A percentile compares a stretch with the other conserved stretches of the same genome.
Evolutionary conservation across 2,113 vertebrate species (phyloP).

Genomic region (Agapornis roseicollis): DNA sequence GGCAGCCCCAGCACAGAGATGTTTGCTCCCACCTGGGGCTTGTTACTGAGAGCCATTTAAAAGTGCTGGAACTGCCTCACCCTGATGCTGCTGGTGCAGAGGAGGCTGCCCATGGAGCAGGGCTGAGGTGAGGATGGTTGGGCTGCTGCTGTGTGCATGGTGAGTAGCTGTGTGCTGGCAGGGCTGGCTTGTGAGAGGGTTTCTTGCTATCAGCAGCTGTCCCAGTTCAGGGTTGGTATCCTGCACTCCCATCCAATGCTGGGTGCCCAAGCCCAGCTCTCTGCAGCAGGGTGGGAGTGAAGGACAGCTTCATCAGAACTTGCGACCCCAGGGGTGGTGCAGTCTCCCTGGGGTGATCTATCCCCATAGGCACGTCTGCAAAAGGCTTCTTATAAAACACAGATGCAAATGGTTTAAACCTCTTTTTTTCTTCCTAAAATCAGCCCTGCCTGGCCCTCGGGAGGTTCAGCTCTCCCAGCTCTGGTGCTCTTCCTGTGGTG

Average conservation of each 20-base stretch:
- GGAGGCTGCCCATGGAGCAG: not conserved
- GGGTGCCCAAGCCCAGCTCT: not conserved
- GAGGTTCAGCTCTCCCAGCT: not conserved
- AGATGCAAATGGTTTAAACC: not conserved
- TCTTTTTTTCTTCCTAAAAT: not conserved
- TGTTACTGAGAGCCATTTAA: not conserved
- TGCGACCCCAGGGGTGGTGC: not conserved
- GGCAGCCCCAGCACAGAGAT: not conserved
- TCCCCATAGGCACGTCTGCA: not conserved
- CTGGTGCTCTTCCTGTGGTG: accelerated
- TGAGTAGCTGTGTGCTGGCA: not conserved
- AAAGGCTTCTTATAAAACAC: not conserved
- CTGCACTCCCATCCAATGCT: accelerated
- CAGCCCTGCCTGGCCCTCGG: not conserved
- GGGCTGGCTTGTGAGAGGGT: not conserved
- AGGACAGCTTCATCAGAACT: not conserved
- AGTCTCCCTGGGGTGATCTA: not conserved
- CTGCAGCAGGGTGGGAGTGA: too few relatives aligned
- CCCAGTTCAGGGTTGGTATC: too few relatives aligned
- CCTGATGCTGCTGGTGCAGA: not conserved
- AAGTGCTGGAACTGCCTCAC: not conserved
- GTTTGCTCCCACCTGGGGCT: accelerated
- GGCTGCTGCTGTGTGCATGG: accelerated
- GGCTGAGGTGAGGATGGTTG: not conserved
- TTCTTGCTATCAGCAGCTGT: accelerated